These are phyloP conservation scores for Picathartes gymnocephalus DNA, from an alignment of 2,113 vertebrate species.

Conservation along the genomic window DNA sequence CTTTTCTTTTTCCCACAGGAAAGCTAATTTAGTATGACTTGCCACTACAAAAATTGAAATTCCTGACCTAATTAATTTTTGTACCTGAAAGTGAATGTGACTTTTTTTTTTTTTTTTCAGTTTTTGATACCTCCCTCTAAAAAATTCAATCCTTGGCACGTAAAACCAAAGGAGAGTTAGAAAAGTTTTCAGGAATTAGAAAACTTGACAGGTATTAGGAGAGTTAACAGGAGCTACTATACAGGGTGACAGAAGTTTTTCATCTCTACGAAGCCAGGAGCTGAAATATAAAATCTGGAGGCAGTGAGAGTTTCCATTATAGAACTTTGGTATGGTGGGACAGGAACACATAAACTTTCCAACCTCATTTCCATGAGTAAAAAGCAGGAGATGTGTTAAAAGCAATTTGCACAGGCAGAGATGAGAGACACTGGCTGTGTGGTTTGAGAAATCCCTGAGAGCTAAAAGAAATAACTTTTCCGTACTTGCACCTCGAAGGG, in stretches of 20 bases:
- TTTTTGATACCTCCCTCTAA: not conserved
- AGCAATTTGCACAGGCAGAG: not conserved
- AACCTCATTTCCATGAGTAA: not conserved
- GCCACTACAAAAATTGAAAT: conserved; percentile 9
- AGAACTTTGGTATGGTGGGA: not conserved
- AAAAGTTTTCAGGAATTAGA: not conserved
- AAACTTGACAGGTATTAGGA: not conserved
- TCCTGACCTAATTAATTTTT: conserved; percentile 52
- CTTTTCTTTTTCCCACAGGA: conserved; percentile 35
- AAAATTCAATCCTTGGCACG: not conserved
- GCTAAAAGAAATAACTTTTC: not conserved
- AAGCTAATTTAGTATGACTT: conserved; percentile 43
- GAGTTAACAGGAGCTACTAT: not conserved
- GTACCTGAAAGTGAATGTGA: conserved; percentile 1
- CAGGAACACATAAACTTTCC: not conserved
- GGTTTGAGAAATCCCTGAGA: not conserved
- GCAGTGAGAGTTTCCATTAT: accelerated
- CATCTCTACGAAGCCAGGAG: not conserved
- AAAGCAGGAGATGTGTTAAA: not conserved
- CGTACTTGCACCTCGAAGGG: not conserved
- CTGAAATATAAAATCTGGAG: not conserved
- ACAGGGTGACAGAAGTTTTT: not conserved
- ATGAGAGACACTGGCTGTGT: accelerated
- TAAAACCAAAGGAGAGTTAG: not conserved
- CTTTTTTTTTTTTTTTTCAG: not conserved